phyloP scores from a whole-genome alignment of 2,888 invertebrate species.

The Erebia ligea region DNA sequence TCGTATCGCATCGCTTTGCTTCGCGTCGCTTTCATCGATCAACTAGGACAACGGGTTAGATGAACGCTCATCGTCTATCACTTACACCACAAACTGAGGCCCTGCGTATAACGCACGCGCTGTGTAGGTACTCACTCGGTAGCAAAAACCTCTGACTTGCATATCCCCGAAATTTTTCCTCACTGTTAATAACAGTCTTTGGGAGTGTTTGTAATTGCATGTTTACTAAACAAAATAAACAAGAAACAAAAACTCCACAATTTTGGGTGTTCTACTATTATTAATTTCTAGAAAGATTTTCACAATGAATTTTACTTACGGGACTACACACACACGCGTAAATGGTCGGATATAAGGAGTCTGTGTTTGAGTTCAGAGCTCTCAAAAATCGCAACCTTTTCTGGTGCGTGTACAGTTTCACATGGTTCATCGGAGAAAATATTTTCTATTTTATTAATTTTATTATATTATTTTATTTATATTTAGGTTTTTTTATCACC shows the following conservation, averaged over 20 bases:
- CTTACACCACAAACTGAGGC: conserved; percentile 45
- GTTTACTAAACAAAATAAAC: background rate
- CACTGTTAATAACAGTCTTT: conserved; percentile 50
- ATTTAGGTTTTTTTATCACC: no score
- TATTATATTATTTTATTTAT: no score
- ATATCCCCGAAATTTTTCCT: conserved; percentile 64
- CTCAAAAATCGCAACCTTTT: background rate
- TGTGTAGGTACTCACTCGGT: conserved; percentile 45
- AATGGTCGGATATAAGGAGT: background rate
- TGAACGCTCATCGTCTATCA: conserved; percentile 18
- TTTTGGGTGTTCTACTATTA: no score
- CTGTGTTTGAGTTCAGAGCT: background rate
- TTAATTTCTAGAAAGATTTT: no score
- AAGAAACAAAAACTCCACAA: background rate
- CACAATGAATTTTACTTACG: no score
- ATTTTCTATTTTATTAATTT: no score
- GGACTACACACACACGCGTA: background rate
- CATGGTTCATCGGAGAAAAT: no score
- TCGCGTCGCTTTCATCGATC: no score
- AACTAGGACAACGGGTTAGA: background rate
- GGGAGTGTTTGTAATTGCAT: background rate
- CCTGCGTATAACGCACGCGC: conserved; percentile 64
- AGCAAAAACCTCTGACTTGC: conserved; percentile 70
- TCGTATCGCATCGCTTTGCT: no score
- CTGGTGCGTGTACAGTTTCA: background rate